These are phyloP conservation scores for Palloptera scutellata DNA, from an alignment of 2,888 invertebrate genomes.

Conservation along the genomic window DNA sequence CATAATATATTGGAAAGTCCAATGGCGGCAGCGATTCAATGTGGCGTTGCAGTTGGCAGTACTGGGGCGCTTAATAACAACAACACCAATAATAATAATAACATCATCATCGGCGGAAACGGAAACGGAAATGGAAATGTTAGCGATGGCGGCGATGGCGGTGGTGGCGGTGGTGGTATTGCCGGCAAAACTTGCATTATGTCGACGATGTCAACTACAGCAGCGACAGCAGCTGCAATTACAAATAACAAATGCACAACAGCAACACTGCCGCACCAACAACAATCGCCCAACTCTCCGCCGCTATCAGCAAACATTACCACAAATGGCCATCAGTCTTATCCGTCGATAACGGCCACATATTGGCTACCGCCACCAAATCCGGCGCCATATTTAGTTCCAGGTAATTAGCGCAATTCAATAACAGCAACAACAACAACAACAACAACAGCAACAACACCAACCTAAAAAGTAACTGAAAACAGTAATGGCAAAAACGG, in stretches of 20 bases:
- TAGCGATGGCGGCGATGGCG: constrained; percentile 43
- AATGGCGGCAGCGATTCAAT: constrained; percentile 39
- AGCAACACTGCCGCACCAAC: constrained; percentile 29
- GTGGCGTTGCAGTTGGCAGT: constrained; percentile 28
- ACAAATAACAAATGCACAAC: constrained; percentile 24
- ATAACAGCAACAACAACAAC: constrained; percentile 33
- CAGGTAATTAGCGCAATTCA: constrained; percentile 71
- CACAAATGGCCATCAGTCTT: constrained; percentile 55
- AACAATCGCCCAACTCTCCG: constrained; percentile 41
- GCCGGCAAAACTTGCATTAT: constrained; percentile 33
- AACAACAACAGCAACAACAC: constrained; percentile 31
- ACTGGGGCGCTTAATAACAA: constrained; percentile 16
- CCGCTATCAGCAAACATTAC: constrained; percentile 29
- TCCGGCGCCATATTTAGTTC: constrained; percentile 82
- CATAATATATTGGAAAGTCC: constrained; percentile 54
- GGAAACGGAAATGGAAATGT: constrained; percentile 54
- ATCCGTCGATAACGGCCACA: constrained; percentile 83
- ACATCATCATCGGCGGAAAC: constrained; percentile 40
- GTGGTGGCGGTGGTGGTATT: constrained; percentile 42
- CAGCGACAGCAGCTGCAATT: constrained; percentile 38
- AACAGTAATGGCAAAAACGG: background rate
- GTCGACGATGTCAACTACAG: constrained; percentile 37
- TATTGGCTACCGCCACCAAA: constrained; percentile 85
- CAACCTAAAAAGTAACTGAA: constrained; percentile 20
- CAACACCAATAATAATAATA: constrained; percentile 34